Evolutionary conservation across 2,888 invertebrate genomes (phyloP), one percentile per base, ranked within the genome.

Genomic region (Pseudococcus jackbeardsleyi): DNA sequence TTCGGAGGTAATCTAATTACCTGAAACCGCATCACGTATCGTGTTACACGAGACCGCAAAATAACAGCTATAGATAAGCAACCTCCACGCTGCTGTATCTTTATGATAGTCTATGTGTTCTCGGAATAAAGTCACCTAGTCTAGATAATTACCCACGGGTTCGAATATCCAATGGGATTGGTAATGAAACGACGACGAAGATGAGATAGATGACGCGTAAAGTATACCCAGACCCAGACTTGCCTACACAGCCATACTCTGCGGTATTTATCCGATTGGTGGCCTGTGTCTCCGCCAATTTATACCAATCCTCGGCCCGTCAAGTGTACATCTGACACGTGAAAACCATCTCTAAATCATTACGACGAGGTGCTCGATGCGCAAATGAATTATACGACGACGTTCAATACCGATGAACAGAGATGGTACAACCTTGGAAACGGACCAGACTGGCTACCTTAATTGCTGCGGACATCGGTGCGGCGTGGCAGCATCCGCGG

Each of bases 281-380:
- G 85, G 85, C 59, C 85, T 85, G 85, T 85, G 59, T 85, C 59
- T 85, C 85, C 85, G 85, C 59, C 54, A 84, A 84, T 84, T 84
- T 33, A 33, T 50, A 48, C 50, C 59, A 26, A 33, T 54, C 17
- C 54, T 15, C 17, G 9, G 12, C 26, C 26, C 54, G 17, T 50
- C 33, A 85, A n/a, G 54, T 85, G 84, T 85, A 85, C 48, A 33
- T 33, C 22, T 50, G 85, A 85, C 85, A 85, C 48, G 33, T 85
- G 85, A 85, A 59, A 59, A 85, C 59, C 85, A 85, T 85, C 64
- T n/a, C 85, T 85, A 85, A 85, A 85, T 85, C 59, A 59, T 59
- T 39, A 42, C 11, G 5, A 22, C 79, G 79, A 39, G n/a, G 59
- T 59, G 59, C 59, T 59, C 19, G 5, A 19, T 19, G 72, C 33